Evolutionary conservation across 2,888 invertebrate species (phyloP), one percentile per base, ranked within the genome.

Genomic region (Trichogramma evanescens): DNA sequence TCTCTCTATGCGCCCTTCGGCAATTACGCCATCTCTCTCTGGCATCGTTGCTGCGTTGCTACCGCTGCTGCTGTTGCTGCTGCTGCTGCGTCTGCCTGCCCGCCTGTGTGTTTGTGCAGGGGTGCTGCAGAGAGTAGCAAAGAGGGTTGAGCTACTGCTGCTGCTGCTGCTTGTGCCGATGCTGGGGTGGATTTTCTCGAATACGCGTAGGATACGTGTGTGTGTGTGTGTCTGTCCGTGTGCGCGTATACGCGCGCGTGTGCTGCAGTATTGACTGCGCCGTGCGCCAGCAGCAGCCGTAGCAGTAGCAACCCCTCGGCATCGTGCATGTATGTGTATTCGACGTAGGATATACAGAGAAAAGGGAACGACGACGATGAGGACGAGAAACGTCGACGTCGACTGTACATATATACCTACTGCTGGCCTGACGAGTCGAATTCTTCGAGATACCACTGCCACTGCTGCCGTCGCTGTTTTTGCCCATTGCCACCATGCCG

Each of bases 261-360:
- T 65, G 68, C 64, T 74, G 73, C 72, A 73, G 69, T 73, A 74
- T 74, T 68, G 71, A 73, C 71, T 71, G 64, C 69, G 66, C 67
- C 60, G 46, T 26, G 26, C 26, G 26, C 26, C 26, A 26, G 26
- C 26, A 26, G 26, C n/a, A n/a, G n/a, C n/a, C n/a, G n/a, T 2
- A 13, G 13, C 13, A 13, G 13, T 13, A 13, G 13, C 26, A 26
- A 26, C 26, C 26, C 26, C 26, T 26, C 26, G 26, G 26, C 26
- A 26, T 26, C 26, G 26, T 26, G 26, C 26, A 26, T 26, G 26
- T 26, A 26, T 26, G 26, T 26, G 26, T 26, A 26, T 26, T 26
- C 26, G 26, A 26, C 26, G 26, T 26, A 26, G 26, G 26, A 26
- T 26, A 26, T 26, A 26, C 2, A 26, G 26, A 26, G 26, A 26